phyloP scores from a whole-genome alignment of 30 jellyfish, hydroid and myxozoan genomes.

The Catostylus mosaicus region DNA sequence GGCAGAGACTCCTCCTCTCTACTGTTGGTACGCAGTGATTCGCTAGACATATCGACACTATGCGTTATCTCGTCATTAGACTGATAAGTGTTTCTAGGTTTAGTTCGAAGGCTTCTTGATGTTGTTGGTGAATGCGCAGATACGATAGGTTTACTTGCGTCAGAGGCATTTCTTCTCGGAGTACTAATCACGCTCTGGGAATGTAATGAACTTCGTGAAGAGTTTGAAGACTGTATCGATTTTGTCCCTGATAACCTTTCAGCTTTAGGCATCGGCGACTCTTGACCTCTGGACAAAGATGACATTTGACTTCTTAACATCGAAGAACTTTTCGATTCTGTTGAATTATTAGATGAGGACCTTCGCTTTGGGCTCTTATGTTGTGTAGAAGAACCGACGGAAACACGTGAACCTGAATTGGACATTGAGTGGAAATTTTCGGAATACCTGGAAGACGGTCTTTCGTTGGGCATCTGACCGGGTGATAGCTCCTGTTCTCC shows the following conservation, averaged over 20 bases:
- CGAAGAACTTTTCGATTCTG: background rate
- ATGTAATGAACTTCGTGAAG: background rate
- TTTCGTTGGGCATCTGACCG: no score
- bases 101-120: conserved; percentile 58
- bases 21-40: conserved; percentile 39
- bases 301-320: background rate
- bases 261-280: background rate
- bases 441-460: background rate
- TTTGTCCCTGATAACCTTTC: background rate
- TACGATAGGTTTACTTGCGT: conserved; percentile 29
- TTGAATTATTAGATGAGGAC: background rate
- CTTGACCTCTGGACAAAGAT: background rate
- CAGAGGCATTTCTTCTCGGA: conserved; percentile 8
- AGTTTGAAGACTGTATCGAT: background rate
- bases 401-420: background rate
- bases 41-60: conserved; percentile 32
- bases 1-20: conserved; percentile 9
- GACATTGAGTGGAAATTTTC: background rate
- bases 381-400: background rate
- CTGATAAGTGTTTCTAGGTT: conserved; percentile 5
- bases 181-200: background rate
- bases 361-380: background rate
- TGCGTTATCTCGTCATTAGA: conserved; percentile 50
- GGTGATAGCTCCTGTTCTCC: no score
- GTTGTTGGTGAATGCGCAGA: conserved; percentile 66